These are phyloP conservation scores for Oenanthe melanoleuca DNA, from an alignment of 2,113 vertebrate species.

Conservation along the genomic window DNA sequence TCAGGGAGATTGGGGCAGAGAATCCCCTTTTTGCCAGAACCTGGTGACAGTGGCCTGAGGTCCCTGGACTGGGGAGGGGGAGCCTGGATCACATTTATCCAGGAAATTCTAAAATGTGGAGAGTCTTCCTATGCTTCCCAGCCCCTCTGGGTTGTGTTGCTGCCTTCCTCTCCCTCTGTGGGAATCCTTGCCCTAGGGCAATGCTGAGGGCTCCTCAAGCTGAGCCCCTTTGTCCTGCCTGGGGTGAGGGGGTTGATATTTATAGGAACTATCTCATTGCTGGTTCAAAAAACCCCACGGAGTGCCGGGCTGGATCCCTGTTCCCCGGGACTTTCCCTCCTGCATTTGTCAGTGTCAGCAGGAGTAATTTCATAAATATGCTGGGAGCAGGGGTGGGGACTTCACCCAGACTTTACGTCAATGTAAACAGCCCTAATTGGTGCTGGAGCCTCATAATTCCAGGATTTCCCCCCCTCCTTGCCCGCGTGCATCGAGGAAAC, in stretches of 20 bases:
- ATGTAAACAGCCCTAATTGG: slow-evolving; percentile 92
- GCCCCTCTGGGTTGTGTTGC: neutral
- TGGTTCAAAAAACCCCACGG: neutral
- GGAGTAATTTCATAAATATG: slow-evolving; percentile 68
- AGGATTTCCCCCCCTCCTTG: slow-evolving; percentile 64
- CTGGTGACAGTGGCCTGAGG: rapidly evolving
- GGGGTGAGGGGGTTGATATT: neutral
- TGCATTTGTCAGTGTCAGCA: slow-evolving; percentile 69
- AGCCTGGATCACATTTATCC: neutral
- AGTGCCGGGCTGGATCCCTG: neutral
- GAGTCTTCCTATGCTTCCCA: neutral
- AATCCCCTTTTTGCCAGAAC: neutral
- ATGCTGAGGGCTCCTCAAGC: neutral
- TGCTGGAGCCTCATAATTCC: slow-evolving; percentile 92
- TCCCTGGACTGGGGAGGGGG: neutral
- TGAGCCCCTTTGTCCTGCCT: neutral
- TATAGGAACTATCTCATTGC: neutral
- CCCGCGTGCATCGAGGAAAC: slow-evolving; percentile 79
- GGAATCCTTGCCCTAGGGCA: neutral
- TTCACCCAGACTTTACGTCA: slow-evolving; percentile 85
- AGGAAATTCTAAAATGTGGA: rapidly evolving
- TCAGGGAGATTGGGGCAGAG: neutral
- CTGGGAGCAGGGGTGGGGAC: slow-evolving; percentile 67
- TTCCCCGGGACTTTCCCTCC: neutral
- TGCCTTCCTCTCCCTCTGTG: neutral